Conservation (phyloP, 2,797 vertebrate genomes). For the Tokudaia tokunoshimensis region DNA sequence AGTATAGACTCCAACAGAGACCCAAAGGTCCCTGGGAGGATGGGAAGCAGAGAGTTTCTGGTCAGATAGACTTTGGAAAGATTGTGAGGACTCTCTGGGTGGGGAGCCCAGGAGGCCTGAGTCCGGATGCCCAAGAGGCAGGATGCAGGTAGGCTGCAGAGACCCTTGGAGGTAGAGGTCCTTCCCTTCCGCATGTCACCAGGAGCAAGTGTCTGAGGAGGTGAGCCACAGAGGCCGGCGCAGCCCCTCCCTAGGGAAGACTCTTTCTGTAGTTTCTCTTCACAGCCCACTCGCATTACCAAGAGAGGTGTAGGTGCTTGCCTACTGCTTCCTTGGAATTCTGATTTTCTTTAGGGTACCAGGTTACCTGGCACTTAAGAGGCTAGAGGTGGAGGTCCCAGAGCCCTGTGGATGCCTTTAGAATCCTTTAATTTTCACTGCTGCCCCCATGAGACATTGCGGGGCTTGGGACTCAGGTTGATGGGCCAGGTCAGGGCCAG, state of each 20-base stretch:
- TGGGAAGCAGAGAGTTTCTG: neutral
- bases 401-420: neutral
- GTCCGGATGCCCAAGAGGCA: neutral
- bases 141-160: neutral
- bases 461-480: neutral
- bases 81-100: neutral
- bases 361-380: neutral
- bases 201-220: neutral
- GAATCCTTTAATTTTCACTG: neutral
- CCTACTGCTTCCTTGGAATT: neutral
- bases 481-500: neutral
- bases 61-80: neutral
- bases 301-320: neutral
- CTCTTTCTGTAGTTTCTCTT: rapidly evolving
- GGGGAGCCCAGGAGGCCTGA: no score
- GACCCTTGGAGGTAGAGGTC: neutral
- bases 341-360: neutral
- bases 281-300: neutral
- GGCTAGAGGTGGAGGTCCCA: neutral
- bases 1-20: neutral
- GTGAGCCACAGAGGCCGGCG: neutral
- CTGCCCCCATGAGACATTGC: neutral
- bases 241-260: neutral
- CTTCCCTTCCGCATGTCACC: neutral
- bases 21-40: neutral